Evolutionary conservation across 2,797 vertebrate genomes (phyloP), one percentile per base, ranked within the genome.

Genomic region (Pangasius mekongensis): DNA sequence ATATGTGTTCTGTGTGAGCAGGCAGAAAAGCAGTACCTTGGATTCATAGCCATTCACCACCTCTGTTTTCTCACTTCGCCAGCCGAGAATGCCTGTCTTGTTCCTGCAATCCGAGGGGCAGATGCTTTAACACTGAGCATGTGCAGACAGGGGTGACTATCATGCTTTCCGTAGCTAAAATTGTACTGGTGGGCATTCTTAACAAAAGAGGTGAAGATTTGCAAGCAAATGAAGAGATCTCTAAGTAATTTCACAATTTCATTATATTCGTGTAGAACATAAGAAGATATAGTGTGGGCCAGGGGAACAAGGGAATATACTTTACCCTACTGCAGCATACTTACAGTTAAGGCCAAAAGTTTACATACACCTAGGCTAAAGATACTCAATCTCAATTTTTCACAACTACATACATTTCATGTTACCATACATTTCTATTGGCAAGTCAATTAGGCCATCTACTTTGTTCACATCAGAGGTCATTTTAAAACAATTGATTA

Each of bases 11-110:
- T 66, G 64, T 76, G 66, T 60, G 60, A 49, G 16, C 47, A 62
- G 33, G n/a, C 13, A 58, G 52, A 60, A 60, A 88, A 22, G 52
- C 67, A 78, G 11, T 94, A 99, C 98, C 98, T 99, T 99, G 91
- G 98, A 95, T 93, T 99, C 98, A 0, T 99, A 99, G 88, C 98
- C 98, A 1, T 99, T 99, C 94, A 99, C 98, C 89, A 95, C 94
- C 93, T 99, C 98, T 0, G 97, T 98, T 96, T 98, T 99, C 96
- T 99, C 98, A 0, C 98, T 99, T 87, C 97, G 97, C 98, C 98
- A 99, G 92, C 98, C 98, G 93, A 99, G 95, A 90, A 99, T 98
- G 43, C 98, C 98, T 0, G 98, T 98, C 93, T 98, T 99, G 93
- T 99, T 99, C 96, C 98, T 99, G 95, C 49, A 73, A 92, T 84